Evolutionary conservation across 2,113 vertebrate species (phyloP).

Genomic region (Amphilophus citrinellus): DNA sequence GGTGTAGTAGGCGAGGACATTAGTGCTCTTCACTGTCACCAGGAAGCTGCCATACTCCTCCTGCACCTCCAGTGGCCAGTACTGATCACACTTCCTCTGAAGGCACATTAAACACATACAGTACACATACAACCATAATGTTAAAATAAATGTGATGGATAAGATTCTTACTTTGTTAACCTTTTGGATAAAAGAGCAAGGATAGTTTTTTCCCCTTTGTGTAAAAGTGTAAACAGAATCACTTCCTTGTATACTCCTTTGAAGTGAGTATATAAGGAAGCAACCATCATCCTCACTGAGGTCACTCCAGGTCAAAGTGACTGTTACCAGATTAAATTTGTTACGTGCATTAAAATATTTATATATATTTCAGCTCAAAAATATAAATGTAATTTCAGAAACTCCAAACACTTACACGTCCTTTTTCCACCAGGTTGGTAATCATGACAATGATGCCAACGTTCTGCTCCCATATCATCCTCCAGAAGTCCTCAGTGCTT

Average conservation of each 20-base stretch:
- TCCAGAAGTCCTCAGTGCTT: conserved; percentile 96
- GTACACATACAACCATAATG: background rate
- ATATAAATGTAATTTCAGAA: background rate
- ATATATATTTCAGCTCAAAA: background rate
- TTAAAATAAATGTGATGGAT: background rate
- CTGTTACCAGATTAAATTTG: background rate
- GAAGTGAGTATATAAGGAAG: background rate
- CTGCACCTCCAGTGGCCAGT: conserved; percentile 92
- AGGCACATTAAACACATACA: conserved; percentile 12
- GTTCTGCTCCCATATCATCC: conserved; percentile 98
- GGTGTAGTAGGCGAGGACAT: conserved; percentile 90
- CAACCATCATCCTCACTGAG: too few species aligned
- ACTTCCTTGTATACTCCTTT: background rate
- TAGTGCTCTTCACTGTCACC: conserved; percentile 88
- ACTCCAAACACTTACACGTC: conserved; percentile 83
- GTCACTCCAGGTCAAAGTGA: too few species aligned
- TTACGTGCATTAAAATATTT: background rate
- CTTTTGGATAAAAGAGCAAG: background rate
- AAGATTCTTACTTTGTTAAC: background rate
- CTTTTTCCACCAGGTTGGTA: conserved; percentile 96
- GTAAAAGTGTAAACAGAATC: background rate
- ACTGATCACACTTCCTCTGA: conserved; percentile 98
- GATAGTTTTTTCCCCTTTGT: too few species aligned
- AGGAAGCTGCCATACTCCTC: conserved; percentile 93
- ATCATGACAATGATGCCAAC: conserved; percentile 96